Conservation (phyloP, 2,888 invertebrate genomes). For the Spodoptera exigua region DNA sequence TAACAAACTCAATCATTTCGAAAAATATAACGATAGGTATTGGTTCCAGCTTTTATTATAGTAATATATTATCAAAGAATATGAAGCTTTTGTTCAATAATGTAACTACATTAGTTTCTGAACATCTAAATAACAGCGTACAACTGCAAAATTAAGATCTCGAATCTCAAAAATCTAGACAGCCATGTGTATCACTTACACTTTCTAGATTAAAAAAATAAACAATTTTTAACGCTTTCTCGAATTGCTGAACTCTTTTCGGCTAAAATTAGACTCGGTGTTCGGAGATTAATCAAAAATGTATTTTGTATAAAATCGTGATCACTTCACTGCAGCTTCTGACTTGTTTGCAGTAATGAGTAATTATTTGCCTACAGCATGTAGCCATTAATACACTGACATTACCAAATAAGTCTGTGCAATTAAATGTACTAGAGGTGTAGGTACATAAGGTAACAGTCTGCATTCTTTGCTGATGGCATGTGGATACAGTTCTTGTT, state of each 20-base stretch:
- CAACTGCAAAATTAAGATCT: slow-evolving; percentile 14
- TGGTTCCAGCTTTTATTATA: too few relatives aligned
- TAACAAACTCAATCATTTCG: too few relatives aligned
- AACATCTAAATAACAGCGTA: slow-evolving; percentile 18
- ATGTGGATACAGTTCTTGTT: slow-evolving; percentile 1
- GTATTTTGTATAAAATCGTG: slow-evolving; percentile 1
- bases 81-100: too few relatives aligned
- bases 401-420: slow-evolving; percentile 17
- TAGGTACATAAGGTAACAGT: slow-evolving; percentile 6
- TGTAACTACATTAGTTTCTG: slow-evolving; percentile 2
- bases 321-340: slow-evolving; percentile 1
- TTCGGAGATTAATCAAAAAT: slow-evolving; percentile 18
- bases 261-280: slow-evolving; percentile 12
- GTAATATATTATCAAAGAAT: too few relatives aligned
- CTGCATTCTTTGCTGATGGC: slow-evolving; percentile 6
- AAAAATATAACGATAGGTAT: too few relatives aligned
- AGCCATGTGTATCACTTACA: slow-evolving; percentile 48
- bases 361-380: slow-evolving; percentile 1
- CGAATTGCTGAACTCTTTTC: slow-evolving; percentile 17
- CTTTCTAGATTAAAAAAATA: slow-evolving; percentile 48
- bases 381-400: slow-evolving; percentile 12
- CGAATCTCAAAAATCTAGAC: slow-evolving; percentile 14
- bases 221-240: slow-evolving; percentile 43
- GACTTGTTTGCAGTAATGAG: slow-evolving; percentile 27
- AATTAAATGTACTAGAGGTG: slow-evolving; percentile 12